These are phyloP conservation scores for Probosciger aterrimus DNA, from an alignment of 2,113 vertebrate genomes.

Conservation along the genomic window DNA sequence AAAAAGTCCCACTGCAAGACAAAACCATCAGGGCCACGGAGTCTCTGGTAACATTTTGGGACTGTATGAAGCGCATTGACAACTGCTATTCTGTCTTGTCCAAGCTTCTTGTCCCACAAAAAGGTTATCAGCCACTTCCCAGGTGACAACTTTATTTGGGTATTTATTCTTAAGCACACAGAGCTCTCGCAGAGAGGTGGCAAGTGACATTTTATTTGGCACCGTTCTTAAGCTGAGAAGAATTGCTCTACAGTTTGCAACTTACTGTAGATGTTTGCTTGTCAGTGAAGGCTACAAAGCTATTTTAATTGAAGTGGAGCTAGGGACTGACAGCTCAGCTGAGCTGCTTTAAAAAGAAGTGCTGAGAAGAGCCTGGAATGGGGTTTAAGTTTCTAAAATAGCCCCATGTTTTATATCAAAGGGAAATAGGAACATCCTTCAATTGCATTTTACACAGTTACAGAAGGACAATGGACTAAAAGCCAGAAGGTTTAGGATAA, in stretches of 20 bases:
- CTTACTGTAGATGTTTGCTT: neutral
- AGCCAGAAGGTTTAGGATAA: neutral
- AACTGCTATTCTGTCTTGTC: neutral
- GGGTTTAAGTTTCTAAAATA: constrained; percentile 48
- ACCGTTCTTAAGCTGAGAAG: neutral
- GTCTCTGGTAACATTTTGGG: neutral
- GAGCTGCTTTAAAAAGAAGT: constrained; percentile 36
- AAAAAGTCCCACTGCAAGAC: neutral
- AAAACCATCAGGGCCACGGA: neutral
- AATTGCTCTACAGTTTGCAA: neutral
- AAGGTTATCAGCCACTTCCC: neutral
- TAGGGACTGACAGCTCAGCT: constrained; percentile 26
- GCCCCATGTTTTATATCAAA: constrained; percentile 29
- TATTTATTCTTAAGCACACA: neutral
- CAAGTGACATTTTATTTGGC: constrained; percentile 18
- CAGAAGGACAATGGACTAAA: neutral
- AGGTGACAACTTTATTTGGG: constrained; percentile 2
- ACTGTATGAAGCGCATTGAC: neutral
- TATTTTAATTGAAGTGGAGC: constrained; percentile 49
- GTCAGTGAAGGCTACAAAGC: constrained; percentile 16
- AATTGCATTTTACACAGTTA: constrained; percentile 32
- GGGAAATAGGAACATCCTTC: constrained; percentile 32
- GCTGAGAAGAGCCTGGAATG: neutral
- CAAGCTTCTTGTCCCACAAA: neutral
- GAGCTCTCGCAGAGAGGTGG: neutral